These are phyloP conservation scores for Clarias gariepinus DNA, from an alignment of 2,113 vertebrate genomes.

Conservation along the genomic window DNA sequence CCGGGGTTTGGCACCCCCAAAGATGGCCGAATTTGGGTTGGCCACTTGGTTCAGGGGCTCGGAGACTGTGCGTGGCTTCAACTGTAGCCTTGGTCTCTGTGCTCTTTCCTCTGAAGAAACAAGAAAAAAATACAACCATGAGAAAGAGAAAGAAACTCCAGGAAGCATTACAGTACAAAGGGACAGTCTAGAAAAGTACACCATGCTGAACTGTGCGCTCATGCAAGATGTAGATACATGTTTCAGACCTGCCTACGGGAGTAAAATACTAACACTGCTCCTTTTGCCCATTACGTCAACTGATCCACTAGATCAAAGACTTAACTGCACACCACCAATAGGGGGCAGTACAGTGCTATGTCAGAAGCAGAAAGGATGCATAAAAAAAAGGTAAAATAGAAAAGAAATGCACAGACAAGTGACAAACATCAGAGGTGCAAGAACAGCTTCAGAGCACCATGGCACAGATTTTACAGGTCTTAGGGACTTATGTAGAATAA, in stretches of 20 bases:
- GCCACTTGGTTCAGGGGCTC: slow-evolving; percentile 98
- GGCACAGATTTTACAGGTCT: not conserved
- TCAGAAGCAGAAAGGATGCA: no score
- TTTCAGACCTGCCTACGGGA: not conserved
- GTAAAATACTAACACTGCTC: not conserved
- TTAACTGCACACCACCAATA: not conserved
- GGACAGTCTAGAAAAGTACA: not conserved
- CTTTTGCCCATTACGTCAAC: not conserved
- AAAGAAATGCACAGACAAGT: not conserved
- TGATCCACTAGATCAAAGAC: no score
- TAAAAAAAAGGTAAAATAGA: not conserved
- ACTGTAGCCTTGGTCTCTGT: slow-evolving; percentile 92
- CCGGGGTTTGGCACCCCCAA: slow-evolving; percentile 94
- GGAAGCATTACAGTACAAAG: not conserved
- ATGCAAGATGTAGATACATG: not conserved
- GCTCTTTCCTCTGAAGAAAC: slow-evolving; percentile 87
- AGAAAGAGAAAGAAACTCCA: no score
- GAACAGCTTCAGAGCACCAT: not conserved
- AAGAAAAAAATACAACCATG: not conserved
- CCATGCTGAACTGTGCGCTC: not conserved
- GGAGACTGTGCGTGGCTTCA: slow-evolving; percentile 94
- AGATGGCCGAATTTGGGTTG: slow-evolving; percentile 98
- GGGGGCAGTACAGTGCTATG: not conserved
- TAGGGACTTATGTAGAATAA: not conserved
- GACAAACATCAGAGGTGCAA: not conserved